Evolutionary conservation across 2,797 vertebrate species (phyloP), one percentile per base, ranked within the genome.

Genomic region (Pithecia hirsuta): DNA sequence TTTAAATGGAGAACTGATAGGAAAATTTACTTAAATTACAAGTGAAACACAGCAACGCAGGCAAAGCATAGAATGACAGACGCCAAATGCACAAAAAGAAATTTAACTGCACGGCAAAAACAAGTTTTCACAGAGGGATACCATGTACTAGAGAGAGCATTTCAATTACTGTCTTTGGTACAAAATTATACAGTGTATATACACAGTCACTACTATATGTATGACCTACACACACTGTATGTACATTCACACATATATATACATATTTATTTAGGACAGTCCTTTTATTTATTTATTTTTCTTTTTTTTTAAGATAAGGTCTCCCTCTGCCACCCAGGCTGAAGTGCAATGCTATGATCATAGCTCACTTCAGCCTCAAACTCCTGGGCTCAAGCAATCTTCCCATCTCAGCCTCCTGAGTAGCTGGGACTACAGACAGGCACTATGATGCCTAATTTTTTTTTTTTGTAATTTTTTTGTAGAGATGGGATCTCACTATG

Each of bases 61-160:
- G 72, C 15, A 39, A 82, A 91, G 19, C 28, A 57, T 3, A 48
- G 13, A 59, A 76, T 22, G 79, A 50, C 59, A 72, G 33, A 41
- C n/a, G 50, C 82, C 50, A 87, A 93, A 76, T 24, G 5, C 26
- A 93, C 89, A 94, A 12, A 81, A 83, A 14, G 30, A 81, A 82
- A 52, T 81, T 55, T 96, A 75, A 46, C 64, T 93, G 57, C 12
- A 82, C 0, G 4, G 22, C 44, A 85, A 95, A 91, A 39, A 48
- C 17, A 86, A 55, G 22, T 85, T 96, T 96, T 83, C 85, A 48
- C 76, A 87, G 59, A 85, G 24, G 4, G 46, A n/a, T 76, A 93
- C 80, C 26, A 46, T 89, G 52, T 70, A 57, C 20, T 75, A 72
- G 3, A 80, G 61, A 95, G 24, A 89, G 41, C 6, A 64, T 36